A percentile compares a stretch with the other conserved stretches of the same genome.
These are phyloP conservation scores for Venustaconcha ellipsiformis DNA, from an alignment of 1,140 invertebrate species.

Conservation along the genomic window DNA sequence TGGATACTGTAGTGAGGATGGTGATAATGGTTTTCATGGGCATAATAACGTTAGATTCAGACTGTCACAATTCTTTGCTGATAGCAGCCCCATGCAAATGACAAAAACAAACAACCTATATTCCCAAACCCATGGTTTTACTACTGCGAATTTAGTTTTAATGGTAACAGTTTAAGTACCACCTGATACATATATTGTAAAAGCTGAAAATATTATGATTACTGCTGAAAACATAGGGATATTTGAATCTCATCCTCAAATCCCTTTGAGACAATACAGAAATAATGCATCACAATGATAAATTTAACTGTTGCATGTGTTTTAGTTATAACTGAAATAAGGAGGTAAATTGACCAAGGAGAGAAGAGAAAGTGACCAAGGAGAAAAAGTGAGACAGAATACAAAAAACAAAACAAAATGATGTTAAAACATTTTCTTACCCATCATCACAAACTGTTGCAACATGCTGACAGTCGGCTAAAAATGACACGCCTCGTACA, in stretches of 20 bases:
- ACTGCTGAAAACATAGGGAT: too few relatives aligned
- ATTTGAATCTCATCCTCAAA: background rate
- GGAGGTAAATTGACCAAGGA: background rate
- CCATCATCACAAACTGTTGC: constrained; percentile 72
- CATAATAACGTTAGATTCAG: background rate
- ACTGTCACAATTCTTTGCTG: background rate
- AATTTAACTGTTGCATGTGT: background rate
- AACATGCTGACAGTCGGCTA: constrained; percentile 68
- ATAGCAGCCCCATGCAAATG: background rate
- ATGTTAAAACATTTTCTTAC: constrained; percentile 54
- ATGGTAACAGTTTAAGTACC: background rate
- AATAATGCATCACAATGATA: background rate
- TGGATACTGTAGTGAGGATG: constrained; percentile 3
- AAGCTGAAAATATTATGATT: too few relatives aligned
- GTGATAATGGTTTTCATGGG: background rate
- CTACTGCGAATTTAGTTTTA: background rate
- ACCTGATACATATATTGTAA: too few relatives aligned
- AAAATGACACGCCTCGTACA: constrained; percentile 70
- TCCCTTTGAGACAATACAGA: constrained; percentile 1
- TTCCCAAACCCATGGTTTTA: background rate
- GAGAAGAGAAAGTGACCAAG: too few relatives aligned
- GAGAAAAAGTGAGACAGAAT: background rate
- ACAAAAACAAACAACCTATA: background rate
- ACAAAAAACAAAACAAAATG: background rate
- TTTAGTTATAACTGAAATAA: background rate